These are phyloP conservation scores for Pterostichus niger DNA, from an alignment of 2,888 invertebrate species.

Conservation along the genomic window DNA sequence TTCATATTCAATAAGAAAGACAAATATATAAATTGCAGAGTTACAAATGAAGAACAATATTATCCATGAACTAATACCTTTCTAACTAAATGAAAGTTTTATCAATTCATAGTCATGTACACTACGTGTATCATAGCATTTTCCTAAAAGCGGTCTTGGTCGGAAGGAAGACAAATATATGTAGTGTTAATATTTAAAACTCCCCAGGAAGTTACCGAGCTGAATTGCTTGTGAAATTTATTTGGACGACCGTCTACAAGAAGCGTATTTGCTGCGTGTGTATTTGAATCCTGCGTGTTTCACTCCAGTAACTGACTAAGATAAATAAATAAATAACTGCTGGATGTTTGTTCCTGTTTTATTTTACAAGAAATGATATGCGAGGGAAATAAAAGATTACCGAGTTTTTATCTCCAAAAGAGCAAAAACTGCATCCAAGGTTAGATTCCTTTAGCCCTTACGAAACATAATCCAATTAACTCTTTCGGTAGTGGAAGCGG, in stretches of 20 bases:
- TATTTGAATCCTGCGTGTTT: slow-evolving; percentile 33
- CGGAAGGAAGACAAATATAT: slow-evolving; percentile 26
- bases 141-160: too few relatives aligned
- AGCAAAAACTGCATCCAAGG: slow-evolving; percentile 19
- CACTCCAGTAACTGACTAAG: neutral
- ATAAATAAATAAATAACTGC: slow-evolving; percentile 34
- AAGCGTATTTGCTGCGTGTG: neutral
- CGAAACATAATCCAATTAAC: slow-evolving; percentile 46
- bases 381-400: slow-evolving; percentile 37
- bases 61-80: too few relatives aligned
- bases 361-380: slow-evolving; percentile 34
- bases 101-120: too few relatives aligned
- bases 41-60: too few relatives aligned
- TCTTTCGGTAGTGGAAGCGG: slow-evolving; percentile 12
- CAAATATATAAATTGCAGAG: too few relatives aligned
- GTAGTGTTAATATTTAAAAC: slow-evolving; percentile 55
- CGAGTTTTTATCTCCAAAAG: neutral
- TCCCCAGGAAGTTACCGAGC: slow-evolving; percentile 23
- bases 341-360: slow-evolving; percentile 23
- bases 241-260: slow-evolving; percentile 27
- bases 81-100: too few relatives aligned
- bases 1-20: too few relatives aligned
- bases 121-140: too few relatives aligned
- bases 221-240: slow-evolving; percentile 38
- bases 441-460: slow-evolving; percentile 18